Base-by-base conservation (phyloP, 2,888 invertebrate species). In the Apeira syringaria region DNA sequence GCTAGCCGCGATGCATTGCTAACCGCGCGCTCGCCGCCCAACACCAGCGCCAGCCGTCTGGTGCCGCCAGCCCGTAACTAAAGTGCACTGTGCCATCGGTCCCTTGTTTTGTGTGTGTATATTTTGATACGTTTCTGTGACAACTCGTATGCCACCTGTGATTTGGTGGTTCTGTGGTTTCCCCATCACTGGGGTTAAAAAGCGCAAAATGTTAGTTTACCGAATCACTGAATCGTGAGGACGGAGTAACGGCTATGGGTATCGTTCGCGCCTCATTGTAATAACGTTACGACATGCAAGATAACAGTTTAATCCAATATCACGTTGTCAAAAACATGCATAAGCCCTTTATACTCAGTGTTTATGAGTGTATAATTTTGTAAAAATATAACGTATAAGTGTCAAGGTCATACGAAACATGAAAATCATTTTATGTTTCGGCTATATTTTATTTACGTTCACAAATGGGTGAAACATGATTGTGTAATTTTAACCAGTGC, bases 301-400 rank as follows among this genome's bases (percentile, higher is more conserved):
- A 85, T 88, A 87, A 86, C 80, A 77, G 66, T 73, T 75, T 86
- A 83, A 86, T 86, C 80, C 78, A 74, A 80, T 77, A 83, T 81
- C 80, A 80, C 74, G 71, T 66, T 72, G 75, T 74, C 66, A 76
- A 81, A 81, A 75, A 80, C 80, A 84, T 74, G 75, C 77, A 82
- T 85, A 85, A 85, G 74, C 76, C 74, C 69, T 74, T 71, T 68
- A n/a, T n/a, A 61, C 66, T 64, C 60, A 64, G 61, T 52, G 64
- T 68, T 57, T 53, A 62, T 50, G 42, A 58, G 59, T 70, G 63
- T 68, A 68, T 63, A 73, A 64, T 7, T 6, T 20, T 20, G 2
- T 20, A 20, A 20, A 20, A 20, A 20, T 20, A 20, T 20, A 7
- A 70, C 64, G 59, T 52, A 59, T 62, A 69, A 68, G 62, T 63